Base-by-base conservation (phyloP, 1,140 invertebrate species). In the Daktulosphaira vitifoliae region DNA sequence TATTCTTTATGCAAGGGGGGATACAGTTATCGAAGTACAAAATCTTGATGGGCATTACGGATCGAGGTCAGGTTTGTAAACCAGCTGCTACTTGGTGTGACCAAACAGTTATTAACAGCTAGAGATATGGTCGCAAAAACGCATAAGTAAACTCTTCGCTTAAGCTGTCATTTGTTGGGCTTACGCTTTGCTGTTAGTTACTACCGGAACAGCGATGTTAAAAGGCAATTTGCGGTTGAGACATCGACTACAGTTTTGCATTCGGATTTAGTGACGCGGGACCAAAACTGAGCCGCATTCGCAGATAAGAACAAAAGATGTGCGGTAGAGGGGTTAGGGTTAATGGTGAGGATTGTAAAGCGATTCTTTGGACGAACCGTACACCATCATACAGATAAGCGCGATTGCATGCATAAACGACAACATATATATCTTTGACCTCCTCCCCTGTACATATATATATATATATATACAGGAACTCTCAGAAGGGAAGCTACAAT, bases 261-360 rank as follows among this genome's bases (percentile, higher is more conserved):
- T 51, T 42, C 23, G 54, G 54, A 59, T 59, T 59, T 42, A 26
- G 54, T 23, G 38, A 2, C 9, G 46, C 15, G 22, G 33, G 29
- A 11, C 29, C 29, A 33, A 6, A 33, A 33, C 29, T 11, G 29
- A 33, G 29, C 29, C 29, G 11, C 11, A 33, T 11, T 5, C 15
- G 38, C 53, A 46, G 56, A 62, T 48, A 62, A 62, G 56, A 59
- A 59, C 56, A 48, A 62, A 48, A 62, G 56, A 62, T 39, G 42
- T 44, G 39, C 6, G 42, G n/a, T 2, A 2, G 4, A 22, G 16
- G 54, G 54, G 54, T 8, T 26, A 44, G 56, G 56, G 56, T 62
- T 62, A 62, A 62, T 62, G 56, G 56, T 39, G 56, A 62, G 56
- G 56, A 62, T 62, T 62, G 56, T 62, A 62, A 62, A 62, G 56